Percentiles rank a stretch among this genome's conserved stretches.
Evolutionary conservation across 2,888 invertebrate genomes (phyloP).

Genomic region (Pristionchus fissidentatus): DNA sequence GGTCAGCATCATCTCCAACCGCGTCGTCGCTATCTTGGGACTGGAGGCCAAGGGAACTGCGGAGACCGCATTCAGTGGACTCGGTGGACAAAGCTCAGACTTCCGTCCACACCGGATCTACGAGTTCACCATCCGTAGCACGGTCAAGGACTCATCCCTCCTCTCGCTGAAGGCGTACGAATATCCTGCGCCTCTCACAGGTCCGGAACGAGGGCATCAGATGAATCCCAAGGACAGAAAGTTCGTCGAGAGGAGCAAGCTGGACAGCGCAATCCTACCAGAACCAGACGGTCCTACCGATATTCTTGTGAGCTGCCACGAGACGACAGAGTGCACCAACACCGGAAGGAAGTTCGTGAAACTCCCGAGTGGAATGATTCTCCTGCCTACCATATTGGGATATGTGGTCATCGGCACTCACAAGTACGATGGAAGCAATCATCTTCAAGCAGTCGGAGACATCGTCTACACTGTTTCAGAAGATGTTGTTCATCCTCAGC

Average conservation of each 20-base stretch:
- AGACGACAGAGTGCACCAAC: neutral
- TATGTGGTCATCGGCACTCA: neutral
- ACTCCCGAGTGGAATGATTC: neutral
- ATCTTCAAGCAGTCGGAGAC: neutral
- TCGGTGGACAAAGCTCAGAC: neutral
- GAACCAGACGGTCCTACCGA: neutral
- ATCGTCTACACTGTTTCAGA: no score
- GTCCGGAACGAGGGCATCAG: neutral
- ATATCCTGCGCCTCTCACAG: neutral
- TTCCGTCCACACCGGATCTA: neutral
- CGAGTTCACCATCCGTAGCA: neutral
- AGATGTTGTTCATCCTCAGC: no score
- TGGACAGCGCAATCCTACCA: neutral
- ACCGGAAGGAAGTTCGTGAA: neutral
- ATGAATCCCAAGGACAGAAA: neutral
- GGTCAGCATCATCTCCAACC: neutral
- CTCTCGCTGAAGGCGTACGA: neutral
- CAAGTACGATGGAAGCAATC: neutral
- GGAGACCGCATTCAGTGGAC: neutral
- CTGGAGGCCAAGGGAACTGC: neutral
- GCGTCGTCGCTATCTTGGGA: neutral
- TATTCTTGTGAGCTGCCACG: neutral
- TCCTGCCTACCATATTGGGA: neutral
- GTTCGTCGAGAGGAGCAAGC: neutral
- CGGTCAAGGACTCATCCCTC: neutral